A percentile compares a stretch with the other conserved stretches of the same genome.
phyloP scores from a whole-genome alignment of 2,888 invertebrate species.

The Orchesellides sinensis region DNA sequence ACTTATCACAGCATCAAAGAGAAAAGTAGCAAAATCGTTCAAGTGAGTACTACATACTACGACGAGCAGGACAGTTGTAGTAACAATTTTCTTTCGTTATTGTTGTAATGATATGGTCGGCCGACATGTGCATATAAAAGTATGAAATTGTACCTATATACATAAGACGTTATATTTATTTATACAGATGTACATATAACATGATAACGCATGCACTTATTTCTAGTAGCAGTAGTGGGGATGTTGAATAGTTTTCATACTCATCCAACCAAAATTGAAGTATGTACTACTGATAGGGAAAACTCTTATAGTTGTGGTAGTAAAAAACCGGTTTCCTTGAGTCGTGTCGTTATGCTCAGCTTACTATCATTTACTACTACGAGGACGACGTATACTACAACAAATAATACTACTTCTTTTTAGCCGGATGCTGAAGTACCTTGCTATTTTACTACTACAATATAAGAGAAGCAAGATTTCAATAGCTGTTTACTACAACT shows the following conservation, averaged over 20 bases:
- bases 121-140: slow-evolving; percentile 9
- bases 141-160: not conserved
- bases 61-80: slow-evolving; percentile 12
- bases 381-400: slow-evolving; percentile 8
- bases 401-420: slow-evolving; percentile 28
- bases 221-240: slow-evolving; percentile 18
- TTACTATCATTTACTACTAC: slow-evolving; percentile 28
- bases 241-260: not conserved
- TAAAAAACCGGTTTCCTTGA: slow-evolving; percentile 61
- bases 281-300: too few relatives aligned
- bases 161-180: too few relatives aligned
- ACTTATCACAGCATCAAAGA: slow-evolving; percentile 51
- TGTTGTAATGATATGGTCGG: slow-evolving; percentile 30
- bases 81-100: slow-evolving; percentile 21
- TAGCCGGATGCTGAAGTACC: slow-evolving; percentile 64
- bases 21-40: slow-evolving; percentile 48
- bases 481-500: slow-evolving; percentile 32
- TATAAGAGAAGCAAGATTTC: slow-evolving; percentile 22
- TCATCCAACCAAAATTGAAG: too few relatives aligned
- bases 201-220: not conserved
- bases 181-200: too few relatives aligned
- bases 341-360: slow-evolving; percentile 30
- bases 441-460: slow-evolving; percentile 34
- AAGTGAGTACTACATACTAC: slow-evolving; percentile 33
- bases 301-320: too few relatives aligned